A percentile compares a stretch with the other conserved stretches of the same genome.
Evolutionary conservation across 2,113 vertebrate species (phyloP).

Genomic region (Sprattus sprattus): DNA sequence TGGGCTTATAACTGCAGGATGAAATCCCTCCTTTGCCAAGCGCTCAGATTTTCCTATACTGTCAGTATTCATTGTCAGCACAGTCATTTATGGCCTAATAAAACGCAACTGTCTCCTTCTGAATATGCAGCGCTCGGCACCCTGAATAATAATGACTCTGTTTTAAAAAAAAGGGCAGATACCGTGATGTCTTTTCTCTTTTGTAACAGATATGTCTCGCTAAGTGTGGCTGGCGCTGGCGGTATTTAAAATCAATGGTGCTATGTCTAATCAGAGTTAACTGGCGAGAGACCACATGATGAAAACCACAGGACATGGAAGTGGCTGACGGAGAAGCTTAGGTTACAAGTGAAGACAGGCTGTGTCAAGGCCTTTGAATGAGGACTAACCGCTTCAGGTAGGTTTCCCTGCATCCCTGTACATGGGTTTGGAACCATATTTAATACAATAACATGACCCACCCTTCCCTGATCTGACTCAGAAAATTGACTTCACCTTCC

Average conservation of each 20-base stretch:
- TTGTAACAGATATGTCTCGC: conserved; percentile 34
- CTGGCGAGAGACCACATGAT: conserved; percentile 39
- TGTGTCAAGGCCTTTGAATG: conserved; percentile 39
- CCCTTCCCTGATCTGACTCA: background rate
- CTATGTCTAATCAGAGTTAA: conserved; percentile 52
- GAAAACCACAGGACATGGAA: conserved; percentile 46
- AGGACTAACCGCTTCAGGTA: conserved; percentile 37
- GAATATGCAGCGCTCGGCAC: conserved; percentile 54
- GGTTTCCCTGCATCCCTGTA: conserved; percentile 17
- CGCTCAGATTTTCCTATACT: conserved; percentile 52
- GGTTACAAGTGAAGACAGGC: conserved; percentile 56
- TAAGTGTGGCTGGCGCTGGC: conserved; percentile 27
- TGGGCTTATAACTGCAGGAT: conserved; percentile 54
- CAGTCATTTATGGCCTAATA: conserved; percentile 56
- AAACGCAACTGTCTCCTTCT: conserved; percentile 51
- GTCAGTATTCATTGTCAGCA: conserved; percentile 51
- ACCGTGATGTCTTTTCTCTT: conserved; percentile 18
- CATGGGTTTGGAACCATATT: background rate
- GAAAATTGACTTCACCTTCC: background rate
- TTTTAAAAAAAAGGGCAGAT: background rate
- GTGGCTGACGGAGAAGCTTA: conserved; percentile 37
- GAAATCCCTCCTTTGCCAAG: conserved; percentile 66
- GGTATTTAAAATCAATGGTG: conserved; percentile 48
- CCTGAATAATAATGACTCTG: conserved; percentile 33
- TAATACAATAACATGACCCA: conserved; percentile 16